Conservation (phyloP, 2,797 vertebrate species). For the Acanthurus tractus region DNA sequence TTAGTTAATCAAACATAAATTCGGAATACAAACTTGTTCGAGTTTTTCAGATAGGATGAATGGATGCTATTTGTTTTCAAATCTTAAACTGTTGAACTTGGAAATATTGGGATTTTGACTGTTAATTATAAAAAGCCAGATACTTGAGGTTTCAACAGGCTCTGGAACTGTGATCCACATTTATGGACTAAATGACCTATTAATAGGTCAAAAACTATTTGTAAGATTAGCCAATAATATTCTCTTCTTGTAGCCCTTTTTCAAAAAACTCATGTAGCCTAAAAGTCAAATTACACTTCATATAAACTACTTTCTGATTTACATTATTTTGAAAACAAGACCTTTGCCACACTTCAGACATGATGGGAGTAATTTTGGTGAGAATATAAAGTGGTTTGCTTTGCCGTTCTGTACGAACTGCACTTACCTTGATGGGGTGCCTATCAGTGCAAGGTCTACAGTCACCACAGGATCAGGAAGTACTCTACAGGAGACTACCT, state of each 20-base stretch:
- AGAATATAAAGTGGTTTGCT: neutral
- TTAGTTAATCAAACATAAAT: too few species aligned
- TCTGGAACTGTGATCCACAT: neutral
- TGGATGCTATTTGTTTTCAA: neutral
- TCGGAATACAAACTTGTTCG: too few species aligned
- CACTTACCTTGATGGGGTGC: slow-evolving; percentile 40
- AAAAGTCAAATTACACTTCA: too few species aligned
- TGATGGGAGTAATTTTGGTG: neutral
- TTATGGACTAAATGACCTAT: neutral
- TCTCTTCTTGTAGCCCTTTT: neutral
- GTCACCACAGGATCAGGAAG: slow-evolving; percentile 31
- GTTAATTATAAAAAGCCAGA: neutral
- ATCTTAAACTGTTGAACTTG: too few species aligned
- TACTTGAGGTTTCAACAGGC: neutral
- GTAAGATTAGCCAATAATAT: neutral
- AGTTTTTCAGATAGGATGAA: neutral
- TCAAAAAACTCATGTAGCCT: too few species aligned
- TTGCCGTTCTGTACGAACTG: neutral
- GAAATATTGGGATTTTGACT: too few species aligned
- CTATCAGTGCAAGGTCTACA: slow-evolving; percentile 28
- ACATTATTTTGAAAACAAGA: neutral
- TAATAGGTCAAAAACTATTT: neutral
- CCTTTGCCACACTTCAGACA: neutral
- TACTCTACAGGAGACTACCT: slow-evolving; percentile 52
- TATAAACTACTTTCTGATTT: neutral